Evolutionary conservation across 2,888 invertebrate genomes (phyloP).

Genomic region (Dinocampus coccinellae): DNA sequence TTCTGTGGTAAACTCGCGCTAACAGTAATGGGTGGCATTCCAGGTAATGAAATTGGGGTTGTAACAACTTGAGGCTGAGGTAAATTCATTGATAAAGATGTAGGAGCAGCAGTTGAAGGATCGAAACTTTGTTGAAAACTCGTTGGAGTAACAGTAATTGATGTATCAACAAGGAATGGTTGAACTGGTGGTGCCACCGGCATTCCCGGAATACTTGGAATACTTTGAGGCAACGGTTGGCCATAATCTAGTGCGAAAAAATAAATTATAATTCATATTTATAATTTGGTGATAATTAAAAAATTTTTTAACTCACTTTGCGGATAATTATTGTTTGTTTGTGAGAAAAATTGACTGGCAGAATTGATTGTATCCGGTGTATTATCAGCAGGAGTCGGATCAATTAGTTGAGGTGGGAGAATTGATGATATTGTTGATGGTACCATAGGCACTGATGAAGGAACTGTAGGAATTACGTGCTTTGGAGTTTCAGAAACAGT

Average conservation of each 20-base stretch:
- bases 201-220: conserved; percentile 66
- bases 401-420: conserved; percentile 53
- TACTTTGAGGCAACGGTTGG: conserved; percentile 48
- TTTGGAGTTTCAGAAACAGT: conserved; percentile 22
- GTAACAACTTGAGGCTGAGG: conserved; percentile 70
- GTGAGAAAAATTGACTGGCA: conserved; percentile 54
- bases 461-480: conserved; percentile 23
- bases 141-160: conserved; percentile 30
- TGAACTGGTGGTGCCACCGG: conserved; percentile 55
- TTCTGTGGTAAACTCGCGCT: conserved; percentile 78
- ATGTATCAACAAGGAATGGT: conserved; percentile 37
- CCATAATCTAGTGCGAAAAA: conserved; percentile 46
- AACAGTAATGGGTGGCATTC: conserved; percentile 85
- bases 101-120: conserved; percentile 51
- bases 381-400: conserved; percentile 73
- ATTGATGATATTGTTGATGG: conserved; percentile 21
- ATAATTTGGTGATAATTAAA: not conserved
- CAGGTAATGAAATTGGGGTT: conserved; percentile 80
- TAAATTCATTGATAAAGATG: conserved; percentile 60
- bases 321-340: conserved; percentile 45
- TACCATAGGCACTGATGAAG: conserved; percentile 40
- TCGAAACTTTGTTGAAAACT: conserved; percentile 47
- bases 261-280: conserved; percentile 15
- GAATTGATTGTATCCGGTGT: conserved; percentile 67
- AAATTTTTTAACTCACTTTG: conserved; percentile 49